Evolutionary conservation across 2,113 vertebrate genomes (phyloP).

Genomic region (Pogonocichla stellata): DNA sequence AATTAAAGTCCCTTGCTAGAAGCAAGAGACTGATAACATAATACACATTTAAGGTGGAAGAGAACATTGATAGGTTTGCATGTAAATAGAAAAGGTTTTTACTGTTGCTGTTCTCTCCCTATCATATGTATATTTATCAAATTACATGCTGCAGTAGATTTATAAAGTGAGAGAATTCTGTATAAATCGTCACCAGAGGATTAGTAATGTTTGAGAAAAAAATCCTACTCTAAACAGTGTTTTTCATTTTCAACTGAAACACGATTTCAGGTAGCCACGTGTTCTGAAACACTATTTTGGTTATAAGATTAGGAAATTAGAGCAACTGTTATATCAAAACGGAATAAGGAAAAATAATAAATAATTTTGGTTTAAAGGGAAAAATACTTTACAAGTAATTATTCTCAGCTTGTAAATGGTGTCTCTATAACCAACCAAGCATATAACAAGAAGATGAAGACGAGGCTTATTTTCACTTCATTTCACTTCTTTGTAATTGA

Average conservation of each 20-base stretch:
- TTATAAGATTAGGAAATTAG: conserved; percentile 37
- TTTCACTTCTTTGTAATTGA: conserved; percentile 98
- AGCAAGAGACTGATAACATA: neutral
- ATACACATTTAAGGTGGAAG: neutral
- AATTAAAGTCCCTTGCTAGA: neutral
- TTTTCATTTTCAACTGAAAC: conserved; percentile 8
- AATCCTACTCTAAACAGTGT: neutral
- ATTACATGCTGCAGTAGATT: neutral
- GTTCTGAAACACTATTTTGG: neutral
- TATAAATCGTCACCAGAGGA: neutral
- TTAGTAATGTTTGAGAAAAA: neutral
- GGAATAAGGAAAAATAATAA: conserved; percentile 70
- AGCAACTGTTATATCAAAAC: neutral
- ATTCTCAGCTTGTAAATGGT: conserved; percentile 91
- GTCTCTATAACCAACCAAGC: conserved; percentile 87
- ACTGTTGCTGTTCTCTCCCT: neutral
- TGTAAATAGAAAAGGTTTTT: neutral
- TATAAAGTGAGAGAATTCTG: conserved; percentile 3
- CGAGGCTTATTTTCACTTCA: conserved; percentile 93
- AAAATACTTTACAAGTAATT: conserved; percentile 90
- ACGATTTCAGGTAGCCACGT: neutral
- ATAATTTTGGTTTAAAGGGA: conserved; percentile 85
- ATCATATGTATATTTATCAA: conserved; percentile 4
- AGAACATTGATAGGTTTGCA: neutral
- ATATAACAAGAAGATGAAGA: conserved; percentile 99